Base-by-base conservation (phyloP, 1,140 invertebrate species). In the Temnothorax nylanderi region DNA sequence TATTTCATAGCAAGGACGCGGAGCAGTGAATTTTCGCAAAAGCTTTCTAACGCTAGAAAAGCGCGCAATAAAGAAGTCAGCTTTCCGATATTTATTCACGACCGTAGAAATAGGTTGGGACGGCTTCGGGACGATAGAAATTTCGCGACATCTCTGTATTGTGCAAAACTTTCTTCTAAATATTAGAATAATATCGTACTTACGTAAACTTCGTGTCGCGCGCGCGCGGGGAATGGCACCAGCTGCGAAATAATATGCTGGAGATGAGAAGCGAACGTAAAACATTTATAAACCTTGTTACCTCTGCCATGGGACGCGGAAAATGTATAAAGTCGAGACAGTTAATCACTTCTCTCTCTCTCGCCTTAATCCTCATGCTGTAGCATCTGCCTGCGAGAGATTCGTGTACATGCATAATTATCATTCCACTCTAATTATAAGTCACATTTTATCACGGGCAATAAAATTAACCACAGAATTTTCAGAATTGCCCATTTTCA, bases 301-400 rank as follows among this genome's bases (percentile, higher is more conserved):
- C 18, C 16, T 56, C 37, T 69, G 21, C 34, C n/a, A 80, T 4
- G n/a, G 7, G 3, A 5, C 37, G n/a, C 10, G 47, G 26, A 81
- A 81, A 54, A 34, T 49, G 18, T 67, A 54, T 71, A 81, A 81
- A 81, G 65, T 32, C 34, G 21, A 26, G n/a, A 21, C 49, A 81
- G 49, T 81, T 81, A 81, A 81, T 81, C 77, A 81, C 37, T 56
- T 56, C 34, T 81, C 34, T 81, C 34, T 81, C 49, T 80, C 21
- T 56, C 18, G 16, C 64, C 16, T 69, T 54, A 81, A 18, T 49
- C 21, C 16, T 26, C 21, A 54, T 32, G 54, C 16, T 41, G 6
- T 32, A 54, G n/a, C 62, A 54, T 54, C 13, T 26, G 26, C 21
- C 13, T 47, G 10, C 32, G 34, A 71, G 32, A 54, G 13, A 56